phyloP scores from a whole-genome alignment of 2,797 vertebrate species.

The Dipus sagitta region DNA sequence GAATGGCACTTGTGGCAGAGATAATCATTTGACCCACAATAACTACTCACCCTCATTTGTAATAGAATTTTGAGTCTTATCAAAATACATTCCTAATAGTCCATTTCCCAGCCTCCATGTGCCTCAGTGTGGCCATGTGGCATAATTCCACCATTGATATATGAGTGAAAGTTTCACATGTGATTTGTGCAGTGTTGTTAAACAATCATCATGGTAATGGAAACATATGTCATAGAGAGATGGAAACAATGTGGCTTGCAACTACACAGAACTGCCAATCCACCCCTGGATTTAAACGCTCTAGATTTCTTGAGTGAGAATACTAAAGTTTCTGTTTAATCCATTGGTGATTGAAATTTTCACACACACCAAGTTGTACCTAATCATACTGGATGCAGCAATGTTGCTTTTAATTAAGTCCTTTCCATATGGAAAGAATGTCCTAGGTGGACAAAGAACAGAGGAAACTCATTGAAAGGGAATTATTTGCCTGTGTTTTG shows the following conservation, averaged over 20 bases:
- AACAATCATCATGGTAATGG: background rate
- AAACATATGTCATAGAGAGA: background rate
- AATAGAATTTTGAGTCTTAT: constrained; percentile 44
- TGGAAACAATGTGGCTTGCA: background rate
- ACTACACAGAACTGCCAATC: background rate
- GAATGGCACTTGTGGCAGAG: background rate
- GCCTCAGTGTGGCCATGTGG: background rate
- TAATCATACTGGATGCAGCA: constrained; percentile 29
- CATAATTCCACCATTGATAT: background rate
- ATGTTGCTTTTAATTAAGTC: constrained; percentile 43
- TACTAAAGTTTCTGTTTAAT: constrained; percentile 51
- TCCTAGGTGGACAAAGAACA: constrained; percentile 22
- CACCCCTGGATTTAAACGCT: background rate
- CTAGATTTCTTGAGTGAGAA: background rate
- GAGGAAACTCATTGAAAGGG: constrained; percentile 16
- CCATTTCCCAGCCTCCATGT: background rate
- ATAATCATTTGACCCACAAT: background rate
- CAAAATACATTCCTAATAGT: background rate
- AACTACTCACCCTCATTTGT: constrained; percentile 45
- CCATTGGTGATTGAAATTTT: constrained; percentile 40
- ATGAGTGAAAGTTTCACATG: constrained; percentile 16
- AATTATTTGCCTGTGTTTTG: constrained; percentile 45
- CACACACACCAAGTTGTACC: constrained; percentile 27
- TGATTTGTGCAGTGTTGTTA: constrained; percentile 16
- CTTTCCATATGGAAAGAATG: background rate